These are phyloP conservation scores for Dendrolimus punctatus DNA, from an alignment of 1,140 invertebrate species.

Conservation along the genomic window DNA sequence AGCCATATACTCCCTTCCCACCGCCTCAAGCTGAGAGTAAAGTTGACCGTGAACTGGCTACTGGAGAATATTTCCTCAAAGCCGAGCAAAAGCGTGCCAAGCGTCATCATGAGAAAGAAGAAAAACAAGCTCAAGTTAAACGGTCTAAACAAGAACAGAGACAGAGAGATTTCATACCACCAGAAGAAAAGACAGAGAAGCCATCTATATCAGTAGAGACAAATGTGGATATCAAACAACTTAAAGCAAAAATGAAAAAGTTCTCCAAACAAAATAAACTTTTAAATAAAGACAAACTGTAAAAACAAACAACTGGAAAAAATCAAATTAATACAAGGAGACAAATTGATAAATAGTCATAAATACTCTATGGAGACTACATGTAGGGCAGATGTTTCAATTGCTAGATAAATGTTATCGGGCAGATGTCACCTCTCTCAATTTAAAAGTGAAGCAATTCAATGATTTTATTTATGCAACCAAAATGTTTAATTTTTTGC, in stretches of 20 bases:
- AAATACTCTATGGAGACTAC: too few relatives aligned
- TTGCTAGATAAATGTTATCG: too few relatives aligned
- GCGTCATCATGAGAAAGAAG: constrained; percentile 81
- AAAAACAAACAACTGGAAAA: constrained; percentile 1
- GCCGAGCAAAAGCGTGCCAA: constrained; percentile 85
- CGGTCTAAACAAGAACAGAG: constrained; percentile 84
- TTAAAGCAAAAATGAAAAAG: constrained; percentile 84
- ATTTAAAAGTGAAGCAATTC: too few relatives aligned
- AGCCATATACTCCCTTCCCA: constrained; percentile 98
- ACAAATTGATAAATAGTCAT: too few relatives aligned
- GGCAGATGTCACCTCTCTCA: too few relatives aligned
- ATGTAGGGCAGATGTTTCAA: too few relatives aligned
- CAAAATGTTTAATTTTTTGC: too few relatives aligned
- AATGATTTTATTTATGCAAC: too few relatives aligned
- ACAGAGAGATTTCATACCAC: constrained; percentile 87
- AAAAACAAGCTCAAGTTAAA: constrained; percentile 80
- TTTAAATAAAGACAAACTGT: constrained; percentile 20
- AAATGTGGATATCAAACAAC: constrained; percentile 75
- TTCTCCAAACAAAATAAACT: constrained; percentile 53
- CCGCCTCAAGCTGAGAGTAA: constrained; percentile 94
- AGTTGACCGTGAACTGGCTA: constrained; percentile 94
- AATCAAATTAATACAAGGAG: neutral
- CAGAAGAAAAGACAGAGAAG: constrained; percentile 75
- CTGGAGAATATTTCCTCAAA: constrained; percentile 97
- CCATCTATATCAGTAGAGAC: constrained; percentile 34